phyloP scores from a whole-genome alignment of 1,140 invertebrate genomes.

The Drosophila cardini region DNA sequence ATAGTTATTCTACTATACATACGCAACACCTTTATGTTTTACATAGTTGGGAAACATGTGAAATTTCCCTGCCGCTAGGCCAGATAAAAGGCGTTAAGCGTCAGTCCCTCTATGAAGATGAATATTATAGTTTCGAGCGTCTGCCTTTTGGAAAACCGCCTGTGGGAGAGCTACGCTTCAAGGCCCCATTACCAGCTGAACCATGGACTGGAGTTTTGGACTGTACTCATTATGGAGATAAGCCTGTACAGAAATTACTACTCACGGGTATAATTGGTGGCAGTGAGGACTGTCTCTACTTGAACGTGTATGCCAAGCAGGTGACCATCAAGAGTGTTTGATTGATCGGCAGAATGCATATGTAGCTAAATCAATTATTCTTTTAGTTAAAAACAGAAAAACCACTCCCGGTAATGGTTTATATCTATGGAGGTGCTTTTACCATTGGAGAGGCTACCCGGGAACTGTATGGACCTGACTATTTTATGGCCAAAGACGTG shows the following conservation, averaged over 20 bases:
- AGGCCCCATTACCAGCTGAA: constrained; percentile 72
- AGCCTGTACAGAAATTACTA: constrained; percentile 62
- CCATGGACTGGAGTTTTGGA: constrained; percentile 70
- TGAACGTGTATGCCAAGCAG: constrained; percentile 77
- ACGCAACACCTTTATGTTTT: no score
- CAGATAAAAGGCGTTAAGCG: constrained; percentile 64
- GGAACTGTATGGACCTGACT: constrained; percentile 86
- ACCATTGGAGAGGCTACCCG: constrained; percentile 85
- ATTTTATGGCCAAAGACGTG: constrained; percentile 87
- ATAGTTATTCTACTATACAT: no score
- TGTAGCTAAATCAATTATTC: constrained; percentile 6
- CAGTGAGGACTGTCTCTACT: constrained; percentile 85
- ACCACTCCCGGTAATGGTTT: constrained; percentile 88
- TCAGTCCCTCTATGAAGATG: constrained; percentile 59
- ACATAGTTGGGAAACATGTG: constrained; percentile 37
- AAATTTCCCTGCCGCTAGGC: constrained; percentile 59
- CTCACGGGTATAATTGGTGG: constrained; percentile 67
- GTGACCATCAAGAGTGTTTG: constrained; percentile 49
- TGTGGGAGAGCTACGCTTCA: constrained; percentile 88
- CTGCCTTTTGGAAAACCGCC: constrained; percentile 91
- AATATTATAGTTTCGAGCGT: constrained; percentile 86
- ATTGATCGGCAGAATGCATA: constrained; percentile 5
- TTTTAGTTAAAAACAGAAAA: constrained; percentile 50
- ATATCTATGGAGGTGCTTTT: constrained; percentile 90
- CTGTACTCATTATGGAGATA: constrained; percentile 52